Evolutionary conservation across 1,140 invertebrate species (phyloP), one percentile per base, ranked within the genome.

Genomic region (Drosophila seguyi): DNA sequence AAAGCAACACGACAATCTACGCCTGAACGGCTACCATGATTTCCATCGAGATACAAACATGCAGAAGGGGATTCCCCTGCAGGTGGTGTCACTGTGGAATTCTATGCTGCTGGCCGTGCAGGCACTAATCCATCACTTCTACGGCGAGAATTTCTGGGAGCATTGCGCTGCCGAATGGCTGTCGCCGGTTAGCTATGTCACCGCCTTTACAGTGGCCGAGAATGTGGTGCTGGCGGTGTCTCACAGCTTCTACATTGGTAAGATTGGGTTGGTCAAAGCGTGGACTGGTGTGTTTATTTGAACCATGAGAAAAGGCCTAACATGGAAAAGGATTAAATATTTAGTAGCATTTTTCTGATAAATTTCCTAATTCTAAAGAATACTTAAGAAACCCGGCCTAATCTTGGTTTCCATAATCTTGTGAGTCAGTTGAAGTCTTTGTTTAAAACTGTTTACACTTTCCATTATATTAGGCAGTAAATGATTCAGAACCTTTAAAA

Each of bases 21-120:
- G 95, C 55, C 92, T 95, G 63, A 93, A 93, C 77, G 95, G 95
- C 27, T 96, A 95, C 76, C 93, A 95, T 59, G 95, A 96, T 34
- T 96, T 96, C 82, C 95, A 95, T 91, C 94, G 95, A 57, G 94
- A 94, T 7, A 95, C 94, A 6, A 93, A 94, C 79, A 93, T 94
- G 47, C 94, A 94, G 47, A 94, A 95, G 66, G 93, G 94, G 61
- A 92, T 94, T 41, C 95, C 95, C 3, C 90, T 95, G n/a, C 95
- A 95, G 63, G 92, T 95, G 44, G 94, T 94, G 1, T 95, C 95
- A 5, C 84, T 95, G 25, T 95, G 95, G 95, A 95, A 94, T 76
- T 94, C 94, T 1, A 92, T 93, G 56, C 94, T 95, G 56, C 90
- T 95, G 56, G 87, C 95, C 29, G 84, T 95, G 3, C 94, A 95